Conservation (phyloP, 2,888 invertebrate species). For the Orthosia gracilis region DNA sequence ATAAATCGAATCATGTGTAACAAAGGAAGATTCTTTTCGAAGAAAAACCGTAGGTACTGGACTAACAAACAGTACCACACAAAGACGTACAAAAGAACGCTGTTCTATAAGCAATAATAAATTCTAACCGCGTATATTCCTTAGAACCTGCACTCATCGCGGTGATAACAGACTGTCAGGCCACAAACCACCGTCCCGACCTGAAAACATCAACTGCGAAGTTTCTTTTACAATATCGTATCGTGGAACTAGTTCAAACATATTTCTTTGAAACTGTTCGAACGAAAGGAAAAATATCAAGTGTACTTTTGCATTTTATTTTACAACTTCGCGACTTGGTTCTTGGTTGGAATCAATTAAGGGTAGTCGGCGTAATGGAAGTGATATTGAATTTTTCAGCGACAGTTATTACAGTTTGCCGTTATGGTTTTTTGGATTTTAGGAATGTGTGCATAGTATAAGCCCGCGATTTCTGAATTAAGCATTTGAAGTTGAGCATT, state of each 20-base stretch:
- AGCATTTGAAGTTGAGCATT: no score
- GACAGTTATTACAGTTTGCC: neutral
- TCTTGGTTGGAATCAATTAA: slow-evolving; percentile 23
- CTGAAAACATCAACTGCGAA: slow-evolving; percentile 26
- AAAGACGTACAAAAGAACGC: slow-evolving; percentile 9
- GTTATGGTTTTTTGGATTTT: neutral
- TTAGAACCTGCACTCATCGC: slow-evolving; percentile 17
- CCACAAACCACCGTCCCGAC: slow-evolving; percentile 14
- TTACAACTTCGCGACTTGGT: slow-evolving; percentile 33
- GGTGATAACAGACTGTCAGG: slow-evolving; percentile 17
- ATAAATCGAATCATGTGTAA: neutral
- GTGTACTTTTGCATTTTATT: slow-evolving; percentile 41
- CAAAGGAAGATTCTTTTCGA: no score
- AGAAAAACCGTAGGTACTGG: no score
- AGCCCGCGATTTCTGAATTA: no score
- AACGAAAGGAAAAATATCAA: slow-evolving; percentile 43
- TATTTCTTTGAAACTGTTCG: slow-evolving; percentile 37
- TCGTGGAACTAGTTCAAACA: slow-evolving; percentile 43
- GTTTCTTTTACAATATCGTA: slow-evolving; percentile 44
- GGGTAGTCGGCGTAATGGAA: neutral
- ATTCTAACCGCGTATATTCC: slow-evolving; percentile 24
- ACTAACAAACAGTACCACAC: neutral
- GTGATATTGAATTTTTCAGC: neutral
- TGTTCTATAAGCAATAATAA: neutral
- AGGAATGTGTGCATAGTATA: no score